Evolutionary conservation across 1,140 invertebrate genomes (phyloP).

Genomic region (Drosophila lowei): DNA sequence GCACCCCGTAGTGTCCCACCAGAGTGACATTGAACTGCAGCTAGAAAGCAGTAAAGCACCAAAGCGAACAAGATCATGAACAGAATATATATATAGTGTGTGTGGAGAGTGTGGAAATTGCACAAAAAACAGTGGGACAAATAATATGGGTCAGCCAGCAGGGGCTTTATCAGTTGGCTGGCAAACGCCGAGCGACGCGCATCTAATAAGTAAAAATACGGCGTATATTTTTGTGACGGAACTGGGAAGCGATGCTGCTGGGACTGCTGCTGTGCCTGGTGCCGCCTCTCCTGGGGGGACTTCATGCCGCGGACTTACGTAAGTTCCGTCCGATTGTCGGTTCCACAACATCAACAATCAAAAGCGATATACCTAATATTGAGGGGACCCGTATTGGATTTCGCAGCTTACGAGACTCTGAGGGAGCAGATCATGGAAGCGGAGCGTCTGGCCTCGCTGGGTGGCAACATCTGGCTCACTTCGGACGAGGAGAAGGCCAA

Average conservation of each 20-base stretch:
- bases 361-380: no score
- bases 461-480: constrained; percentile 70
- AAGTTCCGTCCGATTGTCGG: constrained; percentile 17
- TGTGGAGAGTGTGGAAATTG: constrained; percentile 22
- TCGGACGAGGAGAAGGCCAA: constrained; percentile 79
- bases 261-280: constrained; percentile 7
- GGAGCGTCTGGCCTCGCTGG: constrained; percentile 61
- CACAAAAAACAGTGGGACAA: background rate
- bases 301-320: constrained; percentile 52
- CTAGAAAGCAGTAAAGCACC: constrained; percentile 6
- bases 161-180: constrained; percentile 61
- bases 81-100: constrained; percentile 7
- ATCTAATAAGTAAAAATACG: constrained; percentile 27
- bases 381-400: background rate
- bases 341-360: no score
- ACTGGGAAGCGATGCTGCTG: constrained; percentile 37
- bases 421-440: constrained; percentile 77
- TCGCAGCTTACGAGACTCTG: constrained; percentile 68
- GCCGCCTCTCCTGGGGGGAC: constrained; percentile 7
- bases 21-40: constrained; percentile 55
- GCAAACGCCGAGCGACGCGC: constrained; percentile 34
- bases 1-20: constrained; percentile 24
- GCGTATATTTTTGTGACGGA: constrained; percentile 23
- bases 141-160: constrained; percentile 39
- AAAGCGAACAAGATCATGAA: constrained; percentile 56